Evolutionary conservation across 2,113 vertebrate genomes (phyloP).

Genomic region (Leptodactylus fuscus): DNA sequence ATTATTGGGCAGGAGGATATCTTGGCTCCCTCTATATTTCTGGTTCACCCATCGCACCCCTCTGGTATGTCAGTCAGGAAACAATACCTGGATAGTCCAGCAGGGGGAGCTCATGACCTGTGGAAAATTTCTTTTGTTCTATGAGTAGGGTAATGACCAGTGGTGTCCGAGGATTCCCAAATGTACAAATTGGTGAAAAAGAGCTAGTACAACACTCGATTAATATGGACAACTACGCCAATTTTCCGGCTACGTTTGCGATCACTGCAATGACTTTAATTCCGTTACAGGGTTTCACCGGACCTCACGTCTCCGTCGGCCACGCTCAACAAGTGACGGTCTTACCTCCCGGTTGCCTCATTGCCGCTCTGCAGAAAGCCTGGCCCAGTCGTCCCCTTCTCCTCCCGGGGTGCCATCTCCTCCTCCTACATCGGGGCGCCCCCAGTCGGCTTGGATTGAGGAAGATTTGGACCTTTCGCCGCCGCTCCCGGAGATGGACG

Average conservation of each 20-base stretch:
- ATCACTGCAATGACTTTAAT: neutral
- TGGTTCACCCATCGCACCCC: too few relatives aligned
- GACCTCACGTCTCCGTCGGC: conserved; percentile 73
- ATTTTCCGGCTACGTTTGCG: too few relatives aligned
- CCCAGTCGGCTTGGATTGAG: conserved; percentile 76
- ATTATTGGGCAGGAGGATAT: neutral
- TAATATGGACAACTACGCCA: neutral
- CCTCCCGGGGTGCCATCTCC: conserved; percentile 68
- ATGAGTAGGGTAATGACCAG: too few relatives aligned
- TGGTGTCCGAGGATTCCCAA: neutral
- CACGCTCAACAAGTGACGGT: conserved; percentile 78
- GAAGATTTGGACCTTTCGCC: conserved; percentile 79
- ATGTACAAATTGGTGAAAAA: neutral
- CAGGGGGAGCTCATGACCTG: neutral
- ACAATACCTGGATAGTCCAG: neutral
- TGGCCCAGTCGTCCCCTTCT: conserved; percentile 59
- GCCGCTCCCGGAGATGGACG: conserved; percentile 74
- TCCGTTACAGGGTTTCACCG: conserved; percentile 65
- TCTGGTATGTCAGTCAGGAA: neutral
- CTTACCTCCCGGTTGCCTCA: conserved; percentile 66
- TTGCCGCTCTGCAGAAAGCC: conserved; percentile 66
- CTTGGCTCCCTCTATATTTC: too few relatives aligned
- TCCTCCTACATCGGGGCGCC: conserved; percentile 65
- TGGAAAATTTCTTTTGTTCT: too few relatives aligned
- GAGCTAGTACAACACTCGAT: too few relatives aligned